Evolutionary conservation across 2,113 vertebrate species (phyloP).

Genomic region (Ceratotherium simum): DNA sequence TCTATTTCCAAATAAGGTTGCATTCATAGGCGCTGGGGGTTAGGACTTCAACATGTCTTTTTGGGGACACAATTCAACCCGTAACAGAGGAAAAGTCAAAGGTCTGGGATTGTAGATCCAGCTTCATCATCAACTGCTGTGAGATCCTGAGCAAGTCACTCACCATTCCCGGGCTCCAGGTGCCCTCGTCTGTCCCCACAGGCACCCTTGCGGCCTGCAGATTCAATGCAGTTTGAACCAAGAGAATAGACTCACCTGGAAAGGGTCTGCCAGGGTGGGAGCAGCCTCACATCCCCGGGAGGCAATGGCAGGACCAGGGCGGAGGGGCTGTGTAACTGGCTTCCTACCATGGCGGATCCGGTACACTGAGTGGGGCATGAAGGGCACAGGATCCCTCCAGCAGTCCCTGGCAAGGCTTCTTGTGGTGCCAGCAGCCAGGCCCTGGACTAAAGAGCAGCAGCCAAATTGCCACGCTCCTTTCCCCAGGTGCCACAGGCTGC

Average conservation of each 20-base stretch:
- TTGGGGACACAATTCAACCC: not conserved
- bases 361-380: accelerated
- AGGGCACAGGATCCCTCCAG: not conserved
- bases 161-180: too few species aligned
- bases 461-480: not conserved
- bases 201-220: not conserved
- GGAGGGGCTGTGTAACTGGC: not conserved
- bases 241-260: not conserved
- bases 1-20: not conserved
- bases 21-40: too few species aligned
- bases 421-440: not conserved
- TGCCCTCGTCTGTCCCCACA: not conserved
- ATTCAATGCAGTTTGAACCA: not conserved
- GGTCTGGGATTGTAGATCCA: not conserved
- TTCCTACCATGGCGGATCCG: accelerated
- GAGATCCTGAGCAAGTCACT: not conserved
- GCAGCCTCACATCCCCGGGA: accelerated
- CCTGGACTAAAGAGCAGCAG: not conserved
- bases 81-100: not conserved
- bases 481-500: not conserved
- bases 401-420: not conserved
- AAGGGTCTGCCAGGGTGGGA: not conserved
- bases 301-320: accelerated
- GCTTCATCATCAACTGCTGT: not conserved
- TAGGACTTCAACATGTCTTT: not conserved